phyloP scores from a whole-genome alignment of 2,888 invertebrate species.

The Ischnus inquisitorius region DNA sequence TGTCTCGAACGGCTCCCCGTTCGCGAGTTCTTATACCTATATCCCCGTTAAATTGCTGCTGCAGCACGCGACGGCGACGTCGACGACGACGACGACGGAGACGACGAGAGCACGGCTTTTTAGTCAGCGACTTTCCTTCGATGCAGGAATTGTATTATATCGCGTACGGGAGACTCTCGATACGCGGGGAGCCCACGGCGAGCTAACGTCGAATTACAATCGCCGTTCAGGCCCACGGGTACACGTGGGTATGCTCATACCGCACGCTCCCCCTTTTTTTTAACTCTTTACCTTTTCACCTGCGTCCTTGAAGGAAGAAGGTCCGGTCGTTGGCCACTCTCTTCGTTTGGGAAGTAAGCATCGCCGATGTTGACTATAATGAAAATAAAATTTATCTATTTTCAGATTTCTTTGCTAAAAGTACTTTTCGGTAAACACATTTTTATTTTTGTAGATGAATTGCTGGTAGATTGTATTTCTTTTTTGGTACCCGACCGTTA shows the following conservation, averaged over 20 bases:
- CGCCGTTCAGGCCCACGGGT: slow-evolving; percentile 29
- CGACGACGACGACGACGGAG: slow-evolving; percentile 49
- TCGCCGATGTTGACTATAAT: slow-evolving; percentile 3
- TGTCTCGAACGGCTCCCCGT: slow-evolving; percentile 81
- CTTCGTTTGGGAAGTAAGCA: not conserved
- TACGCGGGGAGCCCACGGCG: slow-evolving; percentile 12
- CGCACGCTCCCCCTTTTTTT: slow-evolving; percentile 39
- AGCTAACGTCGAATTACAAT: slow-evolving; percentile 60
- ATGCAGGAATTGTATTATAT: slow-evolving; percentile 64
- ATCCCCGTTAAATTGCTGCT: slow-evolving; percentile 83
- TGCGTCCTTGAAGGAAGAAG: slow-evolving; percentile 44
- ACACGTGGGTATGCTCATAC: slow-evolving; percentile 27
- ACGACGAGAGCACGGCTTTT: slow-evolving; percentile 6
- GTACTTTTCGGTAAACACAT: no score
- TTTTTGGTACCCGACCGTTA: no score
- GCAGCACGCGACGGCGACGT: slow-evolving; percentile 69
- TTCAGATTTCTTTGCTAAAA: no score
- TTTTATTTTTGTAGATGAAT: no score
- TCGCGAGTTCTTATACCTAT: slow-evolving; percentile 83
- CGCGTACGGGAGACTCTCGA: slow-evolving; percentile 8
- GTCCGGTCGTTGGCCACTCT: not conserved
- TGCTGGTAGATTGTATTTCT: no score
- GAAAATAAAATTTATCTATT: not conserved
- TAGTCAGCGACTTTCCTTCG: slow-evolving; percentile 69
- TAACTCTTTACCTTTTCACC: slow-evolving; percentile 44